Percentiles rank a stretch among this genome's conserved stretches.
phyloP scores from a whole-genome alignment of 2,888 invertebrate species.

The Petrophora chlorosata region DNA sequence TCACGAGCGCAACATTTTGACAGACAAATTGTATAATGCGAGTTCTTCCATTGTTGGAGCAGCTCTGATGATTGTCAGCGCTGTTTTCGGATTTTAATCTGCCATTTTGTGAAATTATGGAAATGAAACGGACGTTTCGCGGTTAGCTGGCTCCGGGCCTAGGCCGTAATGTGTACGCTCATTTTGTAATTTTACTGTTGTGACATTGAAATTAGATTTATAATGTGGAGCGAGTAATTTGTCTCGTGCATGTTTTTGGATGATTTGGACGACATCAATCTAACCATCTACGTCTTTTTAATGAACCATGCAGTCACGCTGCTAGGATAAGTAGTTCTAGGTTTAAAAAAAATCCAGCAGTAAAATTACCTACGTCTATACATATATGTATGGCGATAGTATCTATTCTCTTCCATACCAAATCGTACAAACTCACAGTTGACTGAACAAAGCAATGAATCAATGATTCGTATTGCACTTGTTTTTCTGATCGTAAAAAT shows the following conservation, averaged over 20 bases:
- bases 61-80: slow-evolving; percentile 68
- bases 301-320: no score
- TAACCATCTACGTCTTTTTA: no score
- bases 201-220: slow-evolving; percentile 58
- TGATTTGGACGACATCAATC: background rate
- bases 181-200: slow-evolving; percentile 67
- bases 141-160: slow-evolving; percentile 70
- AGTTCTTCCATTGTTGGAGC: slow-evolving; percentile 63
- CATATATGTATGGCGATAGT: no score
- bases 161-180: slow-evolving; percentile 45
- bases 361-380: no score
- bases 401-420: no score
- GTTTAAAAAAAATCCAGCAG: no score
- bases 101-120: slow-evolving; percentile 79
- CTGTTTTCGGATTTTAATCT: slow-evolving; percentile 76
- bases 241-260: slow-evolving; percentile 5
- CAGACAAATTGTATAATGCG: slow-evolving; percentile 79
- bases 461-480: slow-evolving; percentile 7
- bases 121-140: slow-evolving; percentile 80
- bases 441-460: background rate
- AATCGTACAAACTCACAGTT: no score
- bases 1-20: slow-evolving; percentile 67
- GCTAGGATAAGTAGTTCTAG: no score
- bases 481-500: background rate
- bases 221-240: slow-evolving; percentile 34